Conservation (phyloP, 1,140 invertebrate genomes). For the Diachasmimorpha longicaudata region DNA sequence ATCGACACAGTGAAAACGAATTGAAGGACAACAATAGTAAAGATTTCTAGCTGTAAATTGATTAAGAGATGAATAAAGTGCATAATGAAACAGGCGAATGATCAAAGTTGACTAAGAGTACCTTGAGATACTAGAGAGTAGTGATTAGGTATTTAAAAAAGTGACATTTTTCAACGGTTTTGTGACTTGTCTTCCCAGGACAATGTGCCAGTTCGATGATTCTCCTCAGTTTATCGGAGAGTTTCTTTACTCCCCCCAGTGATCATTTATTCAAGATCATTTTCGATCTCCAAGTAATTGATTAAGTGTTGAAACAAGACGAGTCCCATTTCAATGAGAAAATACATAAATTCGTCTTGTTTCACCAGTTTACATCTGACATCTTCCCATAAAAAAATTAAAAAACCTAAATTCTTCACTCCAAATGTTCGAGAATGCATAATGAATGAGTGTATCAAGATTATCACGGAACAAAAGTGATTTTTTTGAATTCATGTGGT, state of each 20-base stretch:
- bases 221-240: background rate
- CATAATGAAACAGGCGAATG: conserved; percentile 13
- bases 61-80: background rate
- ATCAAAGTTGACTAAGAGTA: conserved; percentile 27
- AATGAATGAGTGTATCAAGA: background rate
- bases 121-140: conserved; percentile 16
- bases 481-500: conserved; percentile 4
- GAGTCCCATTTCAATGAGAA: background rate
- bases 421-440: background rate
- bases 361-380: too few relatives aligned
- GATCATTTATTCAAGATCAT: background rate
- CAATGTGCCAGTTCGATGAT: background rate
- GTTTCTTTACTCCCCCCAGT: background rate
- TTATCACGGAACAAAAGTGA: background rate
- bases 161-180: background rate
- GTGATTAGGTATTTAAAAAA: background rate
- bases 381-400: background rate
- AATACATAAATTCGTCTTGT: background rate
- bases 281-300: background rate
- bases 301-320: too few relatives aligned
- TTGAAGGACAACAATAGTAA: conserved; percentile 3
- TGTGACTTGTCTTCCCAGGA: background rate
- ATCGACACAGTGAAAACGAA: background rate
- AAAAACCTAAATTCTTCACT: background rate
- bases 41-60: background rate